phyloP scores from a whole-genome alignment of 1,140 invertebrate species.

The Bombus consobrinus region DNA sequence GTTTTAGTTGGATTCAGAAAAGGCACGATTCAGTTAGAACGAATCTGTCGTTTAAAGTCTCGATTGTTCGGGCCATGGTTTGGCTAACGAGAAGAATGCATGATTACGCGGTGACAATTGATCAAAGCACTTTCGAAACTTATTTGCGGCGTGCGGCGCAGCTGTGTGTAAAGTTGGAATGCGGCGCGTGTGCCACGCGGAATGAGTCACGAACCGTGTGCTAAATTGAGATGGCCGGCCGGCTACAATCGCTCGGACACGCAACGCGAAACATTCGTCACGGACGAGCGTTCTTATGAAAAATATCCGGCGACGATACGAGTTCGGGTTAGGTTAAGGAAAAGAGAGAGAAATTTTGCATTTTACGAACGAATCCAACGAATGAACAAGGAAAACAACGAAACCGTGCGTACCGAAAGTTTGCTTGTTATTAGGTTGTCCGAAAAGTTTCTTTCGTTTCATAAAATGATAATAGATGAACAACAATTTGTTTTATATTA shows the following conservation, averaged over 20 bases:
- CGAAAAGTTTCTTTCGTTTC: too few species aligned
- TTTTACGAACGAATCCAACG: background rate
- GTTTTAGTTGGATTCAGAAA: too few species aligned
- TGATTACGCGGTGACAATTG: slow-evolving; percentile 71
- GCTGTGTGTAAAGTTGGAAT: slow-evolving; percentile 66
- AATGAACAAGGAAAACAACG: background rate
- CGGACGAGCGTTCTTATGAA: slow-evolving; percentile 50
- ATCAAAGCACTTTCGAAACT: slow-evolving; percentile 71
- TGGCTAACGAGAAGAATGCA: slow-evolving; percentile 45
- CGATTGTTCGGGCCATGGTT: background rate
- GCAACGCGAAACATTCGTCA: slow-evolving; percentile 72
- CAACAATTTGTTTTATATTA: too few species aligned
- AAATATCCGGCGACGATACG: background rate
- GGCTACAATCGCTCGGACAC: slow-evolving; percentile 51
- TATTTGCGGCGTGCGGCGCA: slow-evolving; percentile 71
- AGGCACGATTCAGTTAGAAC: background rate
- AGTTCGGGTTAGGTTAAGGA: too few species aligned
- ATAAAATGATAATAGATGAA: too few species aligned
- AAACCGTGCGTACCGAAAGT: too few species aligned
- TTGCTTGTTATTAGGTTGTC: too few species aligned
- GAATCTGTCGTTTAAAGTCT: background rate
- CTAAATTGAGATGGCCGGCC: slow-evolving; percentile 71
- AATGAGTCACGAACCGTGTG: slow-evolving; percentile 71
- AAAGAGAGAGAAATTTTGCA: background rate
- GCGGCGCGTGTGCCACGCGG: slow-evolving; percentile 71